These are phyloP conservation scores for Agapornis canus DNA, from an alignment of 2,797 vertebrate genomes.

Conservation along the genomic window DNA sequence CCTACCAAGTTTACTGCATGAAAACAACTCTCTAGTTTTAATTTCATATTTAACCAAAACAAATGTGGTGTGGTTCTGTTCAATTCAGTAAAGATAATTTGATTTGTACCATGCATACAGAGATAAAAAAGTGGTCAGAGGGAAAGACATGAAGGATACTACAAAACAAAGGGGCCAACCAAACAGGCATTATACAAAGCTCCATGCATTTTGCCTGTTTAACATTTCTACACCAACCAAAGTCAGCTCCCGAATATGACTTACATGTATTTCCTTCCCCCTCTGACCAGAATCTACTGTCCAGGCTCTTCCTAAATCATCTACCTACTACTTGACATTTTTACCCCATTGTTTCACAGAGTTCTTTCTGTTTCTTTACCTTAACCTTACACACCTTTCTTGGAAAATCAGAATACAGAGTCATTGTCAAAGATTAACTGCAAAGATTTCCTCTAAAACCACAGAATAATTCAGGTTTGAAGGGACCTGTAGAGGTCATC, in stretches of 20 bases:
- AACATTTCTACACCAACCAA: not conserved
- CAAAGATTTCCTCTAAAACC: not conserved
- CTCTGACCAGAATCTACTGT: not conserved
- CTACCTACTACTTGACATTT: not conserved
- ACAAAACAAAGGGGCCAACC: not conserved
- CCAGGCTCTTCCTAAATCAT: not conserved
- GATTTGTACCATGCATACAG: not conserved
- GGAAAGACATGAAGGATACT: not conserved
- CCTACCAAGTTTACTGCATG: not conserved
- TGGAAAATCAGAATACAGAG: not conserved
- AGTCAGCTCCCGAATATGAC: not conserved
- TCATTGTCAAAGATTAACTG: not conserved
- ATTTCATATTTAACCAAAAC: constrained; percentile 57
- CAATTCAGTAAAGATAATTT: not conserved
- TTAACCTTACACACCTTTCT: not conserved
- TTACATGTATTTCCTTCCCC: not conserved
- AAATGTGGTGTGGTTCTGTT: not conserved
- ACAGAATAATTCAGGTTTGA: not conserved
- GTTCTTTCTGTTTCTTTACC: not conserved
- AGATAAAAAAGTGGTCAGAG: not conserved
- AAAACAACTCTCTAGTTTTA: constrained; percentile 45
- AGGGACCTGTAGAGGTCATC: not conserved
- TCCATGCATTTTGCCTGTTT: not conserved
- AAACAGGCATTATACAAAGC: not conserved
- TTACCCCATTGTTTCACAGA: not conserved